Base-by-base conservation (phyloP, 2,888 invertebrate genomes). In the Hypercompe scribonia region DNA sequence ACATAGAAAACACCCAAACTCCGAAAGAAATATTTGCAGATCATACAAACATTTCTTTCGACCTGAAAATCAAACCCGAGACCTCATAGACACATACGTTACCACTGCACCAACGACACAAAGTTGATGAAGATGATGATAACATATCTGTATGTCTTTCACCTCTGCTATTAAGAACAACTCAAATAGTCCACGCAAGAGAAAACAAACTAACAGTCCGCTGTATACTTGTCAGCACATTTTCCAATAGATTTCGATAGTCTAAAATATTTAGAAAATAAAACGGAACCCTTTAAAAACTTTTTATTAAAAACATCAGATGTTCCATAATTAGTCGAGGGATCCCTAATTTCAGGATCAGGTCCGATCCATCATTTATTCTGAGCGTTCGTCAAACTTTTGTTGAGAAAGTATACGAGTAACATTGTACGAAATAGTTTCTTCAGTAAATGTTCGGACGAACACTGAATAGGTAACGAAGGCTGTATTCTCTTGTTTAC, bases 391-490 rank as follows among this genome's bases (percentile, higher is more conserved):
- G 75, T 64, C 80, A 50, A 82, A 84, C 70, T 83, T 83, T 74
- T 64, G 39, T 39, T 72, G 76, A 74, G 65, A 75, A 82, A 69
- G 42, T 74, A 74, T 78, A 82, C 74, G 83, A 70, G 78, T 78
- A 74, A 75, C 75, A 75, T 77, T 33, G 34, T 68, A 68, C 66
- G 80, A 70, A 67, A 18, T 74, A 78, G 84, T 84, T 84, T 75
- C 72, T 79, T 82, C 70, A 50, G 83, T 80, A 79, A 84, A 83
- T 82, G 85, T 73, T 81, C 65, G 70, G 58, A 84, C 85, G 74
- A 24, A 63, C 11, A 11, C 13, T 46, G 83, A 84, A 83, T 82
- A 7, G 11, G 58, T 67, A 75, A 75, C 70, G 54, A 69, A 31
- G 8, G 24, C 13, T 71, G 65, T 71, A 63, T 50, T 68, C 71